Conservation (phyloP, 2,888 invertebrate genomes). For the Netelia melanura region DNA sequence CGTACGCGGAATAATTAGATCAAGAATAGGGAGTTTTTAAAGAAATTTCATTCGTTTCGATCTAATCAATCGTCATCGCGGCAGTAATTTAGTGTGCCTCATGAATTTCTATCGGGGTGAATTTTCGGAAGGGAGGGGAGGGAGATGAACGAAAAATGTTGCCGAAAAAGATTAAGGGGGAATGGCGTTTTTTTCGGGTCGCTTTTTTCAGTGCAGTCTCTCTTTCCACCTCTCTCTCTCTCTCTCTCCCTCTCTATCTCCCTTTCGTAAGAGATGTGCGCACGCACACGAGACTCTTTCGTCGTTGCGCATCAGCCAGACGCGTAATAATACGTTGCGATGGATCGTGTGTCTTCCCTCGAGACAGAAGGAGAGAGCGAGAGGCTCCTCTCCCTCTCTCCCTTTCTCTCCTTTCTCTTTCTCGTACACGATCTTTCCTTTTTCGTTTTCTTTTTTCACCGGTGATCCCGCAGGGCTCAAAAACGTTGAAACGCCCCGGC, state of each 20-base stretch:
- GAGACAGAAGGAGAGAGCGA: conserved; percentile 7
- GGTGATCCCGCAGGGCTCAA: conserved; percentile 77
- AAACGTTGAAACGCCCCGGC: conserved; percentile 79
- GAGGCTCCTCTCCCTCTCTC: conserved; percentile 8
- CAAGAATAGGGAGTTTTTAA: too few relatives aligned
- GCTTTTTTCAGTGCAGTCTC: conserved; percentile 49
- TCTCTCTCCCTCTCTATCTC: conserved; percentile 54
- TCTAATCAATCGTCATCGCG: too few relatives aligned
- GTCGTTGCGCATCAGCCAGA: conserved; percentile 79
- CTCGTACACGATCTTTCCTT: neutral
- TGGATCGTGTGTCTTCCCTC: conserved; percentile 45
- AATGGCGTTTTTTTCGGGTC: conserved; percentile 42
- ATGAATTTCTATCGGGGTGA: too few relatives aligned
- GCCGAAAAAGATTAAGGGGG: conserved; percentile 39
- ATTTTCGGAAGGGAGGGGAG: too few relatives aligned
- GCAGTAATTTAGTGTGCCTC: too few relatives aligned
- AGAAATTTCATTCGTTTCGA: too few relatives aligned
- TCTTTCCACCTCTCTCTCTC: conserved; percentile 39
- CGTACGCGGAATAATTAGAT: too few relatives aligned
- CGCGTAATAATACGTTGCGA: conserved; percentile 83
- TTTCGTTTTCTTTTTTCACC: conserved; percentile 10
- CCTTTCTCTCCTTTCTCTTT: conserved; percentile 4
- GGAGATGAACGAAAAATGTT: neutral
- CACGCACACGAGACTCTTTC: conserved; percentile 64
- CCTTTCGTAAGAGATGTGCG: conserved; percentile 29